Conservation (phyloP, 2,113 vertebrate species). For the Pavo muticus region DNA sequence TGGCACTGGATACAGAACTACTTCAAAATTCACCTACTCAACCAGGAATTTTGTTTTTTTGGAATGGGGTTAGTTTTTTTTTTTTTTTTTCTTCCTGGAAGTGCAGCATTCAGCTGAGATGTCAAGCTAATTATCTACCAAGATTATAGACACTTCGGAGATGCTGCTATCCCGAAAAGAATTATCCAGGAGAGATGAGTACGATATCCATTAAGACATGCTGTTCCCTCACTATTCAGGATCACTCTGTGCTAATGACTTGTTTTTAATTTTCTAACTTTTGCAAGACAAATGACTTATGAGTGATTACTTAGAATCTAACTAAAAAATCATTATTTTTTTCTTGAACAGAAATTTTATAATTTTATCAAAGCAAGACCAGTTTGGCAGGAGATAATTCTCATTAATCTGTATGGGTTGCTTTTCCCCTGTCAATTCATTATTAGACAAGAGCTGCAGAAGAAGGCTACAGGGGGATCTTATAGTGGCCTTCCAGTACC, state of each 20-base stretch:
- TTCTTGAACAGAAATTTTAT: background rate
- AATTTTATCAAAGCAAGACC: background rate
- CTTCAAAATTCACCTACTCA: background rate
- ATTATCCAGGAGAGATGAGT: background rate
- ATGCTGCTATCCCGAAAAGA: background rate
- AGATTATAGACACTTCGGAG: background rate
- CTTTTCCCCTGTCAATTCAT: background rate
- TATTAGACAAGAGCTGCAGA: background rate
- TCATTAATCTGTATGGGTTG: background rate
- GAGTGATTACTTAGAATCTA: background rate
- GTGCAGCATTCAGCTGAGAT: background rate
- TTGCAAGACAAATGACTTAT: background rate
- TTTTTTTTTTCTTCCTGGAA: background rate
- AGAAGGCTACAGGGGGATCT: too few relatives aligned
- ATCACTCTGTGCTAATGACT: background rate
- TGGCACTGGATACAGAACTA: background rate
- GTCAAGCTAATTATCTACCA: background rate
- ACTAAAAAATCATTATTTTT: background rate
- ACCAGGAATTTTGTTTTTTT: too few relatives aligned
- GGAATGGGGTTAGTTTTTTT: too few relatives aligned
- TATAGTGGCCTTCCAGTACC: too few relatives aligned
- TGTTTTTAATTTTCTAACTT: background rate
- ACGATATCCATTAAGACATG: background rate
- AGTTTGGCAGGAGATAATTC: background rate
- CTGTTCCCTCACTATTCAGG: background rate